phyloP scores from a whole-genome alignment of 2,113 vertebrate species.

The Poeciliopsis prolifica region DNA sequence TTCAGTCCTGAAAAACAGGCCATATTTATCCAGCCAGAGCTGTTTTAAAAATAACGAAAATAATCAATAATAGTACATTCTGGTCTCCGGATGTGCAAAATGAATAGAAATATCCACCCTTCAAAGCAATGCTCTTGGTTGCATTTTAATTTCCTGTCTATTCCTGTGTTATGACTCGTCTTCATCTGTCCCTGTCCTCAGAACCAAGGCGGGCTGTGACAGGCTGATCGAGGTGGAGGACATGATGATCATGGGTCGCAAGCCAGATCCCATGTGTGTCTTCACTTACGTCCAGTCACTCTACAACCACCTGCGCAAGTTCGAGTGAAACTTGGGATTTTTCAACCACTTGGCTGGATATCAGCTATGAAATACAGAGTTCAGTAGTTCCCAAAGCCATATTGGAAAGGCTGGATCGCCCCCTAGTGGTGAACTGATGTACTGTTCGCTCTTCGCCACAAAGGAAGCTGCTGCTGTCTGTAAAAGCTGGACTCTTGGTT shows the following conservation, averaged over 20 bases:
- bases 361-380: background rate
- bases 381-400: background rate
- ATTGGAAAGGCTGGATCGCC: slow-evolving; percentile 33
- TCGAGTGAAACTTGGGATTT: slow-evolving; percentile 82
- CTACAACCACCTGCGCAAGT: slow-evolving; percentile 94
- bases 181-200: slow-evolving; percentile 59
- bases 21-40: background rate
- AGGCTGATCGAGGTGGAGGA: slow-evolving; percentile 98
- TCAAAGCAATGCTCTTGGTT: background rate
- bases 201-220: slow-evolving; percentile 91
- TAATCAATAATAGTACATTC: background rate
- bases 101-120: background rate
- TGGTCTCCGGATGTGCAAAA: background rate
- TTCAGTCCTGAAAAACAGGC: background rate
- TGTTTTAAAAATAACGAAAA: background rate
- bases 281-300: slow-evolving; percentile 98
- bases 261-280: slow-evolving; percentile 98
- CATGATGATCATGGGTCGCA: slow-evolving; percentile 97
- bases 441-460: slow-evolving; percentile 4
- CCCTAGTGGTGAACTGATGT: slow-evolving; percentile 50
- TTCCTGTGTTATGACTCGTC: background rate
- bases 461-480: background rate
- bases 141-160: background rate
- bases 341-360: background rate
- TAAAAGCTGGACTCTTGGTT: background rate